Percentiles rank a stretch among this genome's conserved stretches.
Conservation (phyloP, 2,888 invertebrate species). For the Himalopsyche japonica region DNA sequence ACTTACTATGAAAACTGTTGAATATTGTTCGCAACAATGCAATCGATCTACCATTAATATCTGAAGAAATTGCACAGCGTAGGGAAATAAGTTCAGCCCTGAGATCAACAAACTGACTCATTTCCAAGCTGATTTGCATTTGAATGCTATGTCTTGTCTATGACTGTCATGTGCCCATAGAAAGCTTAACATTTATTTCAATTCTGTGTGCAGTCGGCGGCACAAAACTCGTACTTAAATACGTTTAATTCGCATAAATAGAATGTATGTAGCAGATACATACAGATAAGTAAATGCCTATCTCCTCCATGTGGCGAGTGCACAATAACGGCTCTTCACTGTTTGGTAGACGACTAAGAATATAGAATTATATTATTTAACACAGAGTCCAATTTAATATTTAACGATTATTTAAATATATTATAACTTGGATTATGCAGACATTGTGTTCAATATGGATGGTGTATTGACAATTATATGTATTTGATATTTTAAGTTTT, state of each 20-base stretch:
- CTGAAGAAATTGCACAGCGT: background rate
- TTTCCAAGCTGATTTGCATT: background rate
- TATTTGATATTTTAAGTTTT: no score
- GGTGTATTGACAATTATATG: no score
- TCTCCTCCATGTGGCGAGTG: background rate
- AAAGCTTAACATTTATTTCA: background rate
- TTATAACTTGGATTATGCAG: no score
- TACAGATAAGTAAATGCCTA: background rate
- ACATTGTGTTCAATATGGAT: no score
- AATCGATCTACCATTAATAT: no score
- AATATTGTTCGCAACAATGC: no score
- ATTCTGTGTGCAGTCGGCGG: background rate
- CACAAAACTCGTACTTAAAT: background rate
- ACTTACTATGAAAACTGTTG: no score
- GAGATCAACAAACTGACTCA: background rate
- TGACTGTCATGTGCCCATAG: background rate
- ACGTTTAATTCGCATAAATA: background rate
- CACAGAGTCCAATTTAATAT: no score
- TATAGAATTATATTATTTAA: background rate
- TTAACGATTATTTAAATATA: no score
- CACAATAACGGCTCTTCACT: background rate
- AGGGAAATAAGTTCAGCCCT: background rate
- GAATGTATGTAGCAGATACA: background rate
- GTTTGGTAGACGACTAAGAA: background rate
- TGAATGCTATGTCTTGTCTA: background rate